Evolutionary conservation across 2,113 vertebrate genomes (phyloP).

Genomic region (Equus quagga): DNA sequence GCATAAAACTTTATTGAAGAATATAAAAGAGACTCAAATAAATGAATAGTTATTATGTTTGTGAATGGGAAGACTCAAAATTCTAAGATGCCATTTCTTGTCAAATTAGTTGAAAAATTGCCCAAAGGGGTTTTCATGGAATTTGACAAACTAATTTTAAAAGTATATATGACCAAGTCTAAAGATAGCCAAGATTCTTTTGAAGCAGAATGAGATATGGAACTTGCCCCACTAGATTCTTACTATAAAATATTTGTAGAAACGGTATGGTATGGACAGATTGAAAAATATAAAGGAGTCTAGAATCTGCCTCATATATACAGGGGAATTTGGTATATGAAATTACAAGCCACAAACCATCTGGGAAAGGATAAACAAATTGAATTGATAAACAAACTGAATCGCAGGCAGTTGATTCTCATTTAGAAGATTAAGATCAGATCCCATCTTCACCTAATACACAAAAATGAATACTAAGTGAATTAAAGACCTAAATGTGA

Average conservation of each 20-base stretch:
- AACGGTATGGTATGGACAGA: not conserved
- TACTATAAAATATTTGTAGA: not conserved
- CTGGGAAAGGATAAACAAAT: not conserved
- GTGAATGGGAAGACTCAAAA: not conserved
- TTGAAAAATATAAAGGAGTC: not conserved
- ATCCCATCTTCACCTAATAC: not conserved
- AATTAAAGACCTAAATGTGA: not conserved
- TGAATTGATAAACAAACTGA: not conserved
- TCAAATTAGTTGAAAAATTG: not conserved
- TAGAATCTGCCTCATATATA: not conserved
- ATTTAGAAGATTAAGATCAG: not conserved
- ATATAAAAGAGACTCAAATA: not conserved
- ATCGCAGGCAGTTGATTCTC: not conserved
- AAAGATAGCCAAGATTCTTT: not conserved
- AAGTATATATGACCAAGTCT: not conserved
- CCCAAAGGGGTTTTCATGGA: not conserved
- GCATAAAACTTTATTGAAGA: not conserved
- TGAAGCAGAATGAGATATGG: not conserved
- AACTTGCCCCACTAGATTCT: not conserved
- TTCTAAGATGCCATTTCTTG: not conserved
- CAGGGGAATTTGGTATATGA: not conserved
- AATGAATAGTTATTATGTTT: not conserved
- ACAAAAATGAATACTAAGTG: not conserved
- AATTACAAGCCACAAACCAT: not conserved
- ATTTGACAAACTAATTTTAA: not conserved